phyloP scores from a whole-genome alignment of 2,797 vertebrate genomes.

The Rhynchonycteris naso region DNA sequence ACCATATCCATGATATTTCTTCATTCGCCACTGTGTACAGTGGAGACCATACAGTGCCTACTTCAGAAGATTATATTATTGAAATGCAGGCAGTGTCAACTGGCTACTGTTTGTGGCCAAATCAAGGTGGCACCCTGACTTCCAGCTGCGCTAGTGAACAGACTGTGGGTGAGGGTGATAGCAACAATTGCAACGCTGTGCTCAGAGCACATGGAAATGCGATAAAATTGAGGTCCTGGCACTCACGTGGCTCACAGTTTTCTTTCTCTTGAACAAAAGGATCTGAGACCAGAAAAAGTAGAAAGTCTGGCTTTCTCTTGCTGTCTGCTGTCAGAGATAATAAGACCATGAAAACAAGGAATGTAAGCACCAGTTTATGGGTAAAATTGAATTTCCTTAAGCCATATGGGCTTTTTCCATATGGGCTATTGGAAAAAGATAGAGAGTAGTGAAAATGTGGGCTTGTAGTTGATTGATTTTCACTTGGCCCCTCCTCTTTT shows the following conservation, averaged over 20 bases:
- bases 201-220: slow-evolving; percentile 93
- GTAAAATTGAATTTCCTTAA: background rate
- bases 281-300: slow-evolving; percentile 84
- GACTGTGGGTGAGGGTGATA: slow-evolving; percentile 92
- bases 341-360: background rate
- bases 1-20: slow-evolving; percentile 93
- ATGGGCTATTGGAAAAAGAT: background rate
- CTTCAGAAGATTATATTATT: slow-evolving; percentile 94
- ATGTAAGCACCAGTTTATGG: background rate
- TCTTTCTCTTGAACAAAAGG: slow-evolving; percentile 92
- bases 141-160: slow-evolving; percentile 94
- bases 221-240: slow-evolving; percentile 93
- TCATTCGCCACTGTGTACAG: slow-evolving; percentile 95
- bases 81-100: slow-evolving; percentile 96
- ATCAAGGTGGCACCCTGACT: slow-evolving; percentile 92
- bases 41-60: slow-evolving; percentile 93
- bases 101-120: slow-evolving; percentile 93
- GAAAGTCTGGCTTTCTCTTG: background rate
- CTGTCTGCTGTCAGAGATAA: background rate
- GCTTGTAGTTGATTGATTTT: background rate
- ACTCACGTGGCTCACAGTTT: slow-evolving; percentile 89
- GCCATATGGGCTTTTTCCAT: background rate
- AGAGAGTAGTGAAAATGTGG: background rate
- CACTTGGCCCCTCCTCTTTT: background rate
- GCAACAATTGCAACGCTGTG: slow-evolving; percentile 93